Evolutionary conservation across 2,797 vertebrate species (phyloP).

Genomic region (Sorex maritimensis): DNA sequence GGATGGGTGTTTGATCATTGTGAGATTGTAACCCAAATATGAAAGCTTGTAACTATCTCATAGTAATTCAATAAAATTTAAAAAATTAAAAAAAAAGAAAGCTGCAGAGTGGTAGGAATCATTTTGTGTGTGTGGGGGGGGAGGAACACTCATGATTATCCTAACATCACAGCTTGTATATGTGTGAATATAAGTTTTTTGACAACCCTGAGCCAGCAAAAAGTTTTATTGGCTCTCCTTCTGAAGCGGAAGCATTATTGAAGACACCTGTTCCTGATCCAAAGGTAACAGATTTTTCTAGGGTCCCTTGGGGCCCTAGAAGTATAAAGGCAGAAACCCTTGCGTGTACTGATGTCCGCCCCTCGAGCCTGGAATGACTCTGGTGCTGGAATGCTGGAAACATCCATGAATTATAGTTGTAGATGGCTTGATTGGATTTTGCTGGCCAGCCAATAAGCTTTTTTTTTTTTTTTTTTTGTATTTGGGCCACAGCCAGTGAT

Average conservation of each 20-base stretch:
- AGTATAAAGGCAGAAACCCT: background rate
- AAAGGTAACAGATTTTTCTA: background rate
- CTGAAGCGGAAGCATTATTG: background rate
- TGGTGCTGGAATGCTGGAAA: background rate
- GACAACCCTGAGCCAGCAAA: slow-evolving; percentile 25
- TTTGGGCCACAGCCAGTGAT: too few relatives aligned
- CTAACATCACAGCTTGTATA: background rate
- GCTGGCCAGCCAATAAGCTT: background rate
- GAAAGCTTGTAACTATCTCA: too few relatives aligned
- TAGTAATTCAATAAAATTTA: too few relatives aligned
- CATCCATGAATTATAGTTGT: background rate
- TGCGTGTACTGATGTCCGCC: background rate
- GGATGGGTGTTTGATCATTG: too few relatives aligned
- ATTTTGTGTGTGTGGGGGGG: background rate
- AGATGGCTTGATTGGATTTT: background rate
- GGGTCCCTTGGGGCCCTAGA: background rate
- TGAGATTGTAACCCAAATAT: too few relatives aligned
- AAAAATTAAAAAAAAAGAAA: too few relatives aligned
- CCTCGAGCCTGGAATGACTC: background rate
- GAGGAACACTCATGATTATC: slow-evolving; percentile 4
- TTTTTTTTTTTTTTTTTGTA: too few relatives aligned
- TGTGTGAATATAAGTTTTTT: background rate
- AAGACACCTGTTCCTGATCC: background rate
- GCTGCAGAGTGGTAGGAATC: too few relatives aligned
- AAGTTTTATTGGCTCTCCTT: background rate